Conservation (phyloP, 1,140 invertebrate genomes). For the Gonioctena quinquepunctata region DNA sequence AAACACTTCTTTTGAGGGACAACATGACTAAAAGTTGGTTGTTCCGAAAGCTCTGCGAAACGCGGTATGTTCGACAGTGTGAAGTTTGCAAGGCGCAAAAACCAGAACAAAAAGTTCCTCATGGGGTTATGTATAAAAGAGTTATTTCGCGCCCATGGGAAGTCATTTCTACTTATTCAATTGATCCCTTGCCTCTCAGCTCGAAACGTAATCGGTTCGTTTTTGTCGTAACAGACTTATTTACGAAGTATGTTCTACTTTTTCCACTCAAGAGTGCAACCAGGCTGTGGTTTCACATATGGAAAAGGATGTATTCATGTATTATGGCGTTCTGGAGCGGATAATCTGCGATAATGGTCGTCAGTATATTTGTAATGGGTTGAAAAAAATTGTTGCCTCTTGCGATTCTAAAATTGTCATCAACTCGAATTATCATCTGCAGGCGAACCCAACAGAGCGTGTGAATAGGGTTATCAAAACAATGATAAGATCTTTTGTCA, state of each 20-base stretch:
- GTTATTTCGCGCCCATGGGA: constrained; percentile 27
- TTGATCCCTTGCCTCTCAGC: constrained; percentile 27
- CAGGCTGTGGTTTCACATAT: constrained; percentile 14
- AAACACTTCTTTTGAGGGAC: no score
- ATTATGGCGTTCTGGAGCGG: constrained; percentile 23
- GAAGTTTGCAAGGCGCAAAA: neutral
- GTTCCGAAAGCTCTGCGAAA: no score
- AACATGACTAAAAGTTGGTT: no score
- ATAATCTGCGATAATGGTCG: constrained; percentile 3
- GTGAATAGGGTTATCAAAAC: constrained; percentile 20
- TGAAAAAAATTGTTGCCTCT: neutral
- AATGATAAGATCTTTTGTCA: constrained; percentile 22
- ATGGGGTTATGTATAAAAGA: constrained; percentile 21
- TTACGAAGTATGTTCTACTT: constrained; percentile 24
- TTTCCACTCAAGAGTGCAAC: constrained; percentile 16
- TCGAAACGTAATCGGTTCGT: constrained; percentile 12
- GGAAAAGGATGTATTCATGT: constrained; percentile 28
- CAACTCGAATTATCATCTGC: constrained; percentile 12
- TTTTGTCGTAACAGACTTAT: constrained; percentile 23
- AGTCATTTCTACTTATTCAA: constrained; percentile 10
- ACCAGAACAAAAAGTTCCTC: neutral
- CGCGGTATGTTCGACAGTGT: neutral
- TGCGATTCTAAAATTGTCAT: constrained; percentile 16
- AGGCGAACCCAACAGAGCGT: constrained; percentile 22
- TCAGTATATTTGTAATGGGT: constrained; percentile 11